Evolutionary conservation across 2,113 vertebrate genomes (phyloP), one percentile per base, ranked within the genome.

Genomic region (Sciurus niger): DNA sequence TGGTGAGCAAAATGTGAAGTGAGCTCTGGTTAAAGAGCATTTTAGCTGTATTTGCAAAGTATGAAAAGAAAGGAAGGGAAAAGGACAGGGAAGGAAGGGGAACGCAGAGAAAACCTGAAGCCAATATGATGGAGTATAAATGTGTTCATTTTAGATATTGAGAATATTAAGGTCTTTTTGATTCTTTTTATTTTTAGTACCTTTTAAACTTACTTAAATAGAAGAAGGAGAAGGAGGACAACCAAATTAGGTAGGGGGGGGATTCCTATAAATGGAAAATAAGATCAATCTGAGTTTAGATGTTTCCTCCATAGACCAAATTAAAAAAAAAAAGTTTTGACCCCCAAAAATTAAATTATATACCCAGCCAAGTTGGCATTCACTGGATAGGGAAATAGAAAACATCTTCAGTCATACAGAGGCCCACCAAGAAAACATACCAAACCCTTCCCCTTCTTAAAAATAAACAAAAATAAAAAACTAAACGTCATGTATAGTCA

Each of bases 261-360:
- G 83, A 46, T 70, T 93, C 76, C 55, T 92, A 78, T 13, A 87
- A 63, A 93, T 34, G 30, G 37, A 89, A 92, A 88, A 70, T 77
- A 84, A 91, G 88, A 65, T 88, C 76, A 84, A 67, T 6, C 53
- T 68, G 55, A 94, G 32, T 14, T 84, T 70, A 88, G 40, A 89
- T 89, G 53, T 89, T 70, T 78, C 63, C 53, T 73, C 65, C 22
- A 79, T n/a, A 89, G 13, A 53, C 22, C 60, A 80, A 95, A 76
- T 73, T 65, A 37, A 85, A 93, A 93, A 95, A 37, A 37, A 55
- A 70, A 32, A 37, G 30, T 68, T 86, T 80, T 95, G 67, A 93
- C 73, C 74, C 48, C 89, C 67, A 91, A 85, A 95, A 93, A 68
- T 72, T 77, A 78, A 96, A 83, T 37, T 67, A 90, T 74, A 74